Evolutionary conservation across 1,140 invertebrate genomes (phyloP), one percentile per base, ranked within the genome.

Genomic region (Drosophila parvula): DNA sequence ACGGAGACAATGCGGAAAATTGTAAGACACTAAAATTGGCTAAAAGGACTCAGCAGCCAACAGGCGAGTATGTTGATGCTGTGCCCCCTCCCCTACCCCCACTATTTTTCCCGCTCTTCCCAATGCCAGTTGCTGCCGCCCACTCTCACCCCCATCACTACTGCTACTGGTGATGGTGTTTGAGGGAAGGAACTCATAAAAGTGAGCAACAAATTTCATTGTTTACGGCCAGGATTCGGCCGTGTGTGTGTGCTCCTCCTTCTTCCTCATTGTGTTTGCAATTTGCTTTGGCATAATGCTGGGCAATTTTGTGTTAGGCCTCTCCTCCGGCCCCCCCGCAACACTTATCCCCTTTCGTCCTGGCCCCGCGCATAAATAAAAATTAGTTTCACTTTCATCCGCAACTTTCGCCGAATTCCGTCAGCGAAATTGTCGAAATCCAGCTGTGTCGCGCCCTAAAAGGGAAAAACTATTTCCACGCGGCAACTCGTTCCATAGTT

Each of bases 161-260:
- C 47, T 50, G 5, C 0, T 11, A 2, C 47, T 48, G 28, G 61
- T n/a, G 41, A n/a, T 14, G 51, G 45, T 47, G 50, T 69, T 73
- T 85, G 82, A 82, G 74, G 67, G 64, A 74, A 81, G 76, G 68
- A 77, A 88, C 79, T 85, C 85, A 90, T 90, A 90, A 90, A 90
- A 90, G 79, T 80, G 79, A 90, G 86, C 86, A 90, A 90, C 86
- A 90, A 90, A 90, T 85, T 90, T 80, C 86, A 86, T 86, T 90
- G 73, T 86, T 90, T 90, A 90, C 80, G 63, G 57, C 73, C 60
- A 65, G 48, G 62, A 48, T 56, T 28, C 27, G 27, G 18, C 45
- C 41, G 51, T 53, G 53, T 45, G 34, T 58, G 22, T 12, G 34
- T 50, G 16, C 34, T 36, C 55, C 22, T 55, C 48, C 71, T 34